Base-by-base conservation (phyloP, 1,140 invertebrate genomes). In the Aphaenogaster floridana region DNA sequence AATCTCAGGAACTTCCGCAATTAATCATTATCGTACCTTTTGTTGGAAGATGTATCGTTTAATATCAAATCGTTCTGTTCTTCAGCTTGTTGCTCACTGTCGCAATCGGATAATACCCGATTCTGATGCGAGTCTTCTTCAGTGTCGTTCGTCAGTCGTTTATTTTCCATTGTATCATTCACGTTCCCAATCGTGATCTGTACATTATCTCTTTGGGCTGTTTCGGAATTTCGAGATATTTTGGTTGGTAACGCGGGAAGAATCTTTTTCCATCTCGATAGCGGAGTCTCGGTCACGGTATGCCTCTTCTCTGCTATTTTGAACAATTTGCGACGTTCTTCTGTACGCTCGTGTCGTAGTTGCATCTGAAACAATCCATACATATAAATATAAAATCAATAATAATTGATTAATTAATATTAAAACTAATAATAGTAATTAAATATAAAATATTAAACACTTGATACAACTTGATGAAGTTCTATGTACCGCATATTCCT, bases 321-420 rank as follows among this genome's bases (percentile, higher is more conserved):
- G 90, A 99, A 99, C 96, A 99, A 98, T 96, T 99, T 99, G 89
- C 98, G 96, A 89, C 98, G 96, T 93, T 99, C 98, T 95, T 99
- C 99, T 0, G 98, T 99, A 68, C 98, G 96, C 94, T 99, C 99
- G 91, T 98, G 96, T 63, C 98, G 96, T 69, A 98, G 93, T 95
- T 98, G 98, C 64, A 97, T 97, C 97, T 98, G 86, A 76, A 93
- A 78, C 9, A 63, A 9, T 34, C 45, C 42, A 36, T 6, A 36
- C 21, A 17, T 42, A n/a, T 59, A 59, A 59, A 3, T 45, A 17
- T 59, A 28, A 42, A 34, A 68, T 68, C 11, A 48, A 48, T 68
- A 45, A 68, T 48, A 68, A 68, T 57, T 28, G 28, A 57, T 21
- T 59, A 59, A 21, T 57, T 21, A 57, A 9, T 21, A 57, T 36